Conservation (phyloP, 2,888 invertebrate genomes). For the Sericinus montela region DNA sequence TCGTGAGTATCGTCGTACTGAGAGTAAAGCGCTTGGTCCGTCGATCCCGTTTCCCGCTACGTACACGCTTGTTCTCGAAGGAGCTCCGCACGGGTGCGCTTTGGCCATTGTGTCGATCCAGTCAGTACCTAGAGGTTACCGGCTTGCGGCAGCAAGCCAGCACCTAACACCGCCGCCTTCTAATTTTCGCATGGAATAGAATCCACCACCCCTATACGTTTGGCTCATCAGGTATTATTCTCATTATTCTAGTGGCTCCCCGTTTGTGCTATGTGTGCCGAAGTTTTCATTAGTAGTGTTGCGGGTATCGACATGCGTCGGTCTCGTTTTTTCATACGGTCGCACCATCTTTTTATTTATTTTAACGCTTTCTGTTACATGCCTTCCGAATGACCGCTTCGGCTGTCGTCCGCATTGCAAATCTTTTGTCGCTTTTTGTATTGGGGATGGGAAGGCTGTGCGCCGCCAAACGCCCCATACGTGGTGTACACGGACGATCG, state of each 20-base stretch:
- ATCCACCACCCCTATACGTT: constrained; percentile 77
- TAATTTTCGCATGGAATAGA: constrained; percentile 78
- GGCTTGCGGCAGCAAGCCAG: constrained; percentile 72
- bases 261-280: constrained; percentile 73
- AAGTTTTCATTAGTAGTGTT: constrained; percentile 63
- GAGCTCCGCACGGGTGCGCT: constrained; percentile 73
- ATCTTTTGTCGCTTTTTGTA: constrained; percentile 75
- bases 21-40: constrained; percentile 75
- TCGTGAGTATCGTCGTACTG: constrained; percentile 73
- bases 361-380: constrained; percentile 79
- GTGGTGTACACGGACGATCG: constrained; percentile 97
- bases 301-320: constrained; percentile 57
- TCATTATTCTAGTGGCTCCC: constrained; percentile 74
- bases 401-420: constrained; percentile 73
- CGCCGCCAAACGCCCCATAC: constrained; percentile 94
- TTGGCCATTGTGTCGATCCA: constrained; percentile 72
- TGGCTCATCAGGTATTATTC: constrained; percentile 78
- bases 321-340: constrained; percentile 55
- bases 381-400: constrained; percentile 79
- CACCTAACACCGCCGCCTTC: constrained; percentile 77
- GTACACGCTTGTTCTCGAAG: constrained; percentile 76
- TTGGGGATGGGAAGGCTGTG: constrained; percentile 78
- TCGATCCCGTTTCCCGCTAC: constrained; percentile 74
- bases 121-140: constrained; percentile 68
- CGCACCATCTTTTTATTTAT: constrained; percentile 71